Evolutionary conservation across 2,113 vertebrate species (phyloP), one percentile per base, ranked within the genome.

Genomic region (Toxostoma redivivum): DNA sequence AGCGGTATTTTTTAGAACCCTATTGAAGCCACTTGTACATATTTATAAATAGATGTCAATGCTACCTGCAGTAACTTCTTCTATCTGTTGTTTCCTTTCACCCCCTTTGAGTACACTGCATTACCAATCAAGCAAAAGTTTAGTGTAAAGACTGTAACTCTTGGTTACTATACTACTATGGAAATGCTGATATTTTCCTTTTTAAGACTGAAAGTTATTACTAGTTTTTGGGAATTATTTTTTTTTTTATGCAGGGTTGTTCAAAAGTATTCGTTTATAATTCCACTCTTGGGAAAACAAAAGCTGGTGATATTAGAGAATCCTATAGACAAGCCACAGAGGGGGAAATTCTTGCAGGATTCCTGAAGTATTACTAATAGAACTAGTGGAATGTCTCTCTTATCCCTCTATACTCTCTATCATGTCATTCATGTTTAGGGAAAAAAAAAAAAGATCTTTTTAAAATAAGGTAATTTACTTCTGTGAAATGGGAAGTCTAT

Each of bases 231-330:
- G 16, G 3, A 3, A 25, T 38, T 30, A 24, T 44, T 74, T 67
- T 30, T 5, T 44, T 74, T 67, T 30, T 5, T 45, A 31, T 0
- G 0, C 25, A 33, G 6, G 20, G 3, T 10, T 58, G 5, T 62
- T 83, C 4, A 50, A 37, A 81, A 66, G 13, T 65, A 45, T 45
- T 74, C 7, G 4, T 24, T 54, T 44, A 10, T 19, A 58, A 27
- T 70, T 70, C 30, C 16, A 38, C 6, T 30, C 11, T 62, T 50
- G 12, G 47, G 23, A 23, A 73, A 88, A 65, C 2, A 8, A 66
- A 53, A 57, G 18, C 13, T 73, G 15, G 12, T 42, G 7, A n/a
- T 57, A 45, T 38, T 66, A 60, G 54, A 51, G 3, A 28, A 51
- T 82, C 8, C 7, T 51, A 12, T 4, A 64, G 18, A 50, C 76